Base-by-base conservation (phyloP, 2,113 vertebrate genomes). In the Nematolebias whitei region DNA sequence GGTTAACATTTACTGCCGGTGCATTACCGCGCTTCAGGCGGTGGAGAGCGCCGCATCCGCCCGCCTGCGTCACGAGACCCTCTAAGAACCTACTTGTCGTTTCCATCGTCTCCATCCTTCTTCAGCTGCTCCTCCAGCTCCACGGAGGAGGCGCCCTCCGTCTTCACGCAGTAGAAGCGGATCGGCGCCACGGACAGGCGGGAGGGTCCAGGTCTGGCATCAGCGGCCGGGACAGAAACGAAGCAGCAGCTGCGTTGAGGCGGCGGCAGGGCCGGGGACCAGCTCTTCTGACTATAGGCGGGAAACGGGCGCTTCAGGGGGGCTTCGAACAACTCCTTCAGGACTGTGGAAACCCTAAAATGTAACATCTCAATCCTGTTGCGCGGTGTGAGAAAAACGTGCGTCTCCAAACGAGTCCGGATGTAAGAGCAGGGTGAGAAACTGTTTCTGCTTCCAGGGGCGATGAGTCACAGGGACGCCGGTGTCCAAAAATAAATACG, bases 351-450 rank as follows among this genome's bases (percentile, higher is more conserved):
- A 32, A 65, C 70, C 89, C 90, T 89, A 54, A 92, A 91, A 29
- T 92, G 90, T 80, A 92, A 94, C 93, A 94, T 94, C 70, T 93
- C 91, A 92, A 87, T 88, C 89, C 71, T 70, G 74, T 88, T 86
- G 4, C 68, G 74, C 79, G 63, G 39, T 72, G 50, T 18, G 29
- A 44, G 70, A 67, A 32, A 80, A 79, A 83, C 20, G 64, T 22
- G 58, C 15, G n/a, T 24, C 61, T 78, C 60, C 26, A 18, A 66
- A 66, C 43, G 22, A 22, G 57, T 24, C 64, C 23, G 23, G 35
- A 39, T n/a, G 40, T 47, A 47, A 54, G 13, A 16, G 29, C 3
- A 10, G 11, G 0, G 7, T 13, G 0, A 16, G 1, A 1, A 0
- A 1, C 3, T 0, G 0, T 0, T 0, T 0, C 6, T 0, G n/a